Base-by-base conservation (phyloP, 2,113 vertebrate genomes). In the Chaetodon trifascialis region DNA sequence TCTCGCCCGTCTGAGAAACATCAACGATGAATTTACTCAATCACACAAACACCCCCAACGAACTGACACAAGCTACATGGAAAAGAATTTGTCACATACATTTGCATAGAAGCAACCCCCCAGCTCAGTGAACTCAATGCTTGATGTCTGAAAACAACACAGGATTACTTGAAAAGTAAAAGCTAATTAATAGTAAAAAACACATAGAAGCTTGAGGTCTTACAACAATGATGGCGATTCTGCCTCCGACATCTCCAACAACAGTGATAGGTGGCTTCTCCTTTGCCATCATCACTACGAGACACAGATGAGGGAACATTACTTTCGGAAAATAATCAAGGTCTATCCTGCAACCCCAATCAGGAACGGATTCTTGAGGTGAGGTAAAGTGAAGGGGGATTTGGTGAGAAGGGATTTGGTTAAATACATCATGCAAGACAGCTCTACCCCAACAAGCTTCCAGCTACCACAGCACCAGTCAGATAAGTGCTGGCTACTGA, bases 221-320 rank as follows among this genome's bases (percentile, higher is more conserved):
- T 97, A 99, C 98, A 92, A 99, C 96, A 76, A 99, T 98, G 85
- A 99, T 99, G 36, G 98, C 97, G 55, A 99, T 99, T 89, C 98
- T 94, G 85, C 98, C 98, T 85, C 98, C 98, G 0, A 99, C 98
- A 0, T 99, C 98, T 86, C 98, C 98, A 0, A 99, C 98, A 11
- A 99, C 98, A 3, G 97, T 98, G 86, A 99, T 99, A 0, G 98
- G 98, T 0, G 98, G 98, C 81, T 99, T 99, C 94, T 99, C 98
- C 91, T 99, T 99, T 55, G 98, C 97, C 96, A 99, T 99, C 98
- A 99, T 97, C 88, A 99, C 98, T 99, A 86, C 40, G 88, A 91
- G 21, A 90, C 9, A 86, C 68, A 85, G 15, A 84, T 0, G n/a
- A 60, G 74, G 4, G 0, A 52, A 58, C 1, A 36, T 40, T 60